Evolutionary conservation across 2,888 invertebrate genomes (phyloP).

Genomic region (Sminthurides aquaticus): DNA sequence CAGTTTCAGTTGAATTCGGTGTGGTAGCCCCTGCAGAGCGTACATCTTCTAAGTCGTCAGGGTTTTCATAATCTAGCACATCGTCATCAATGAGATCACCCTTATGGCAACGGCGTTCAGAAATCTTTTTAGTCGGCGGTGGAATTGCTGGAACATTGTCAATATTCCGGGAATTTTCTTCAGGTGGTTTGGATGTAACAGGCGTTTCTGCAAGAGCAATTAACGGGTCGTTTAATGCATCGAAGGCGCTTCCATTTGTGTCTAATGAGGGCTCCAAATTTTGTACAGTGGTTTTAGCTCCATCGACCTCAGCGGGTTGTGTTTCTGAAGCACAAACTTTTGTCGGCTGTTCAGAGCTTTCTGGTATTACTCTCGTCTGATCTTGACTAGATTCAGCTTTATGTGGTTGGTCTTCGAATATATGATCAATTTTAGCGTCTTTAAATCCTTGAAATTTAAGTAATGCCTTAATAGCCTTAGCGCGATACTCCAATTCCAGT

Average conservation of each 20-base stretch:
- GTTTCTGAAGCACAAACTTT: not conserved
- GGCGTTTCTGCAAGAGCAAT: not conserved
- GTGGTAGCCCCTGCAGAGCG: not conserved
- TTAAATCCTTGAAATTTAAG: slow-evolving; percentile 45
- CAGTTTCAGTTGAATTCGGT: not conserved
- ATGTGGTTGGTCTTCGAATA: slow-evolving; percentile 18
- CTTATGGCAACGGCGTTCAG: too few relatives aligned
- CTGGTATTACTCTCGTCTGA: not conserved
- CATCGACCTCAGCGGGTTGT: not conserved
- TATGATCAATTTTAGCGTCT: slow-evolving; percentile 23
- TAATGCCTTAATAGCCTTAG: slow-evolving; percentile 49
- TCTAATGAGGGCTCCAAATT: not conserved
- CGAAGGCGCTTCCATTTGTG: not conserved
- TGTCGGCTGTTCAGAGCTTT: not conserved
- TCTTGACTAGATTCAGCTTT: not conserved
- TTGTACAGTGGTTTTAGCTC: not conserved
- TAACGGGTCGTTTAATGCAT: not conserved
- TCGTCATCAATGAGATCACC: slow-evolving; percentile 3
- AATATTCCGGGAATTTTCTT: too few relatives aligned
- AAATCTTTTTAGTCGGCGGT: too few relatives aligned
- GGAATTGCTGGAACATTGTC: not conserved
- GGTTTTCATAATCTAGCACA: slow-evolving; percentile 8
- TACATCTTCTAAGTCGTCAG: slow-evolving; percentile 10
- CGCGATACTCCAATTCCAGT: slow-evolving; percentile 50
- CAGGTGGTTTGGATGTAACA: not conserved